Conservation (phyloP, 2,888 invertebrate species). For the Cerceris ruficornis region DNA sequence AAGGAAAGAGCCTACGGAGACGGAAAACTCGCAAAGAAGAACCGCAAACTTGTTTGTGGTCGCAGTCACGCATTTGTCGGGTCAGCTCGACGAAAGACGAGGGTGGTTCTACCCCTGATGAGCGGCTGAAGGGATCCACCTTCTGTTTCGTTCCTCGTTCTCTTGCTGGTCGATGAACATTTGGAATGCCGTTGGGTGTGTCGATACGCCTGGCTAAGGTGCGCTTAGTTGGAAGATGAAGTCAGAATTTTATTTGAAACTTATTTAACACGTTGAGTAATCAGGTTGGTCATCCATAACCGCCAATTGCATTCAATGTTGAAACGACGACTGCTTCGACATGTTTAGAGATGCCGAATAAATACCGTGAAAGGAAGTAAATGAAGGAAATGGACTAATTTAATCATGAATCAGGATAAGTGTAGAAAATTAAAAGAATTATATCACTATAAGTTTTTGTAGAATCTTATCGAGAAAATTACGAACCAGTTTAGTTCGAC, state of each 20-base stretch:
- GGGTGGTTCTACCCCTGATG: conserved; percentile 64
- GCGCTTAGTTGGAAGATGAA: not conserved
- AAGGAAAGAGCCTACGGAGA: not conserved
- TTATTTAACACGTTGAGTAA: too few relatives aligned
- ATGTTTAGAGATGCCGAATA: too few relatives aligned
- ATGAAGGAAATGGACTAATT: too few relatives aligned
- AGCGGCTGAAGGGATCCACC: conserved; percentile 59
- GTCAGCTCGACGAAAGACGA: conserved; percentile 59
- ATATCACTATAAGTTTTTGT: too few relatives aligned
- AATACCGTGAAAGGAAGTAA: too few relatives aligned
- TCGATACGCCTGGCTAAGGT: conserved; percentile 21
- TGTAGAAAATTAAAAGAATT: too few relatives aligned
- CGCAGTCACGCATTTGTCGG: conserved; percentile 66
- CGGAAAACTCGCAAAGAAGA: conserved; percentile 10
- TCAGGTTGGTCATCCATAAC: too few relatives aligned
- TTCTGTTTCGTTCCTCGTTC: conserved; percentile 23
- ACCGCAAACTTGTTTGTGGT: conserved; percentile 54
- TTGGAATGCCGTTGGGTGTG: conserved; percentile 39
- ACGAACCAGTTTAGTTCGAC: too few relatives aligned
- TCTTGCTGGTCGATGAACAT: conserved; percentile 28
- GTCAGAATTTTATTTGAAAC: not conserved
- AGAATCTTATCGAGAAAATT: too few relatives aligned
- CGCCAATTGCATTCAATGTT: too few relatives aligned
- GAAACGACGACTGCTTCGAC: too few relatives aligned
- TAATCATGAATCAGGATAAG: too few relatives aligned